These are phyloP conservation scores for Sebastes elongatus DNA, from an alignment of 2,797 vertebrate species.

Conservation along the genomic window DNA sequence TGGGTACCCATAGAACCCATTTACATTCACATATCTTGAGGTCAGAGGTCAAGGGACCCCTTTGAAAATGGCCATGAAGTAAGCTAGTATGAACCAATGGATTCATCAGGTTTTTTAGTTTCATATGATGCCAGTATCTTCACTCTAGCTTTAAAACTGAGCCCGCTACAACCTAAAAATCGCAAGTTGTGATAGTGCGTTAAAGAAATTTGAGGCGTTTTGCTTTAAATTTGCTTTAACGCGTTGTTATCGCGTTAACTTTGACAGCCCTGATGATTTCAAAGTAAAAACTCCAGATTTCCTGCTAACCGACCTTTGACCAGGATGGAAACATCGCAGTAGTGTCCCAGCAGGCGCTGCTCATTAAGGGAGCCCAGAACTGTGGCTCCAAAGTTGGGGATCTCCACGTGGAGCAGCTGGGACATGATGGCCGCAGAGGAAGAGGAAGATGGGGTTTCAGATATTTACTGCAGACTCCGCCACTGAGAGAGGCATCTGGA, in stretches of 20 bases:
- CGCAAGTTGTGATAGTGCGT: background rate
- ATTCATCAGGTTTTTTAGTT: no score
- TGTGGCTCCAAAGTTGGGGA: constrained; percentile 98
- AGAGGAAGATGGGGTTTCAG: constrained; percentile 66
- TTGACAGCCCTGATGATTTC: background rate
- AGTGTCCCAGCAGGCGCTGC: constrained; percentile 95
- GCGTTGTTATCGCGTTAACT: background rate
- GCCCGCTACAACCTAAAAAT: background rate
- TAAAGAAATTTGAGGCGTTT: background rate
- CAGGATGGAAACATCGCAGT: constrained; percentile 98
- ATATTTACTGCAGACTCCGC: constrained; percentile 68
- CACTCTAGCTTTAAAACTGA: no score
- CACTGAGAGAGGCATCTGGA: constrained; percentile 76
- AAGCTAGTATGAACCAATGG: no score
- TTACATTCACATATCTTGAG: no score
- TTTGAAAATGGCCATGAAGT: no score
- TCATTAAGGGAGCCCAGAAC: constrained; percentile 97
- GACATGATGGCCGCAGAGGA: constrained; percentile 87
- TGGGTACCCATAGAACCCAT: no score
- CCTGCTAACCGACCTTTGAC: constrained; percentile 86
- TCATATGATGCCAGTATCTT: no score
- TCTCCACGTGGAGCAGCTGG: constrained; percentile 98
- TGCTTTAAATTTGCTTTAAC: background rate
- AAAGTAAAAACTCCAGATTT: background rate
- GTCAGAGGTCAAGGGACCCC: no score